Percentiles rank a stretch among this genome's conserved stretches.
Evolutionary conservation across 2,888 invertebrate species (phyloP).

Genomic region (Apamea crenata): DNA sequence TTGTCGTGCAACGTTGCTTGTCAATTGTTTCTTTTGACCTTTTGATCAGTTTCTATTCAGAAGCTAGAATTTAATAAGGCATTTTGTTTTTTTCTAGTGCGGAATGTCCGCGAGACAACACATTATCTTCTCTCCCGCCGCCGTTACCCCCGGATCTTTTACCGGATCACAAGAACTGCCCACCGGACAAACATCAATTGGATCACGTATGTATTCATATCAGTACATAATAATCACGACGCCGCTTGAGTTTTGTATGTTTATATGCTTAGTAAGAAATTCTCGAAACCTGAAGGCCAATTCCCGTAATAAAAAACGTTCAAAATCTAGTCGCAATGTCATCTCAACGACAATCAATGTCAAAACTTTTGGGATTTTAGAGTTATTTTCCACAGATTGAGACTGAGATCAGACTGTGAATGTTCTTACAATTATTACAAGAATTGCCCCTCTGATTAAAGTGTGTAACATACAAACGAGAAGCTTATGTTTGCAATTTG

Average conservation of each 20-base stretch:
- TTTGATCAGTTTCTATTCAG: too few relatives aligned
- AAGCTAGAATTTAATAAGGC: too few relatives aligned
- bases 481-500: not conserved
- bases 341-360: too few relatives aligned
- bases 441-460: not conserved
- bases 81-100: slow-evolving; percentile 65
- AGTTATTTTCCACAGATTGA: too few relatives aligned
- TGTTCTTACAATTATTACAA: too few relatives aligned
- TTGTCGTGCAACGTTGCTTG: too few relatives aligned
- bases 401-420: too few relatives aligned
- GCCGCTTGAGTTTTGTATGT: not conserved
- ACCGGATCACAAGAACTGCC: slow-evolving; percentile 95
- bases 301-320: too few relatives aligned
- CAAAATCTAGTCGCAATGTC: too few relatives aligned
- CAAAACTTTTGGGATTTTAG: too few relatives aligned
- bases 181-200: slow-evolving; percentile 97
- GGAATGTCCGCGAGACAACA: slow-evolving; percentile 86
- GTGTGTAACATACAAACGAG: not conserved
- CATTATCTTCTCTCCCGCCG: slow-evolving; percentile 91
- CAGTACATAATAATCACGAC: not conserved
- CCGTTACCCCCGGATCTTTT: slow-evolving; percentile 93
- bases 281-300: not conserved
- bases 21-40: too few relatives aligned
- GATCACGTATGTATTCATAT: slow-evolving; percentile 93
- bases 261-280: not conserved